These are phyloP conservation scores for Anaspis maculata DNA, from an alignment of 2,888 invertebrate species.

Conservation along the genomic window DNA sequence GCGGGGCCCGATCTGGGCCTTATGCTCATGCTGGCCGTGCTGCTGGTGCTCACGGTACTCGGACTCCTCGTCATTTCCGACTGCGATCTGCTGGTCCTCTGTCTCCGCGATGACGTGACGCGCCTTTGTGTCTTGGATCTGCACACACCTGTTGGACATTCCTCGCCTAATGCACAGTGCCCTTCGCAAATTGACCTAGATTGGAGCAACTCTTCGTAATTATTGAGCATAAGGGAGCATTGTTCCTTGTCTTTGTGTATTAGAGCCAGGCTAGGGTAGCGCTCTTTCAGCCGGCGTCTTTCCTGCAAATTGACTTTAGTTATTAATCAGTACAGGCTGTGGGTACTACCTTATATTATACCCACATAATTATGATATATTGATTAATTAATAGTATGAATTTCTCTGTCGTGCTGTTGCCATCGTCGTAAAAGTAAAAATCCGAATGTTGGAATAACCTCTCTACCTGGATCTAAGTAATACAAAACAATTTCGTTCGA, in stretches of 20 bases:
- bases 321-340: too few relatives aligned
- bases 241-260: conserved; percentile 65
- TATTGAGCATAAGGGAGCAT: conserved; percentile 70
- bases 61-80: conserved; percentile 38
- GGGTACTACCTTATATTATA: too few relatives aligned
- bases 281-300: conserved; percentile 71
- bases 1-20: conserved; percentile 72
- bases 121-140: conserved; percentile 33
- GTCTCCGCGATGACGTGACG: conserved; percentile 16
- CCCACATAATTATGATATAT: too few relatives aligned
- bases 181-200: conserved; percentile 81
- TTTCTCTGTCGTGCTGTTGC: too few relatives aligned
- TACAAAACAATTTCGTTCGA: too few relatives aligned
- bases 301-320: too few relatives aligned
- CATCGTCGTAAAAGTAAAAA: too few relatives aligned
- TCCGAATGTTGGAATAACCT: too few relatives aligned
- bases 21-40: conserved; percentile 33
- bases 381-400: too few relatives aligned
- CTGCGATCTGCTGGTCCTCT: conserved; percentile 28
- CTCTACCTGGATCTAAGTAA: too few relatives aligned
- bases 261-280: conserved; percentile 72
- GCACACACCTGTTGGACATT: conserved; percentile 75
- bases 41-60: conserved; percentile 25
- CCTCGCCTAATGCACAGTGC: conserved; percentile 72
- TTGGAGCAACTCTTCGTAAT: conserved; percentile 73